These are phyloP conservation scores for Eupithecia dodoneata DNA, from an alignment of 2,888 invertebrate genomes.

Conservation along the genomic window DNA sequence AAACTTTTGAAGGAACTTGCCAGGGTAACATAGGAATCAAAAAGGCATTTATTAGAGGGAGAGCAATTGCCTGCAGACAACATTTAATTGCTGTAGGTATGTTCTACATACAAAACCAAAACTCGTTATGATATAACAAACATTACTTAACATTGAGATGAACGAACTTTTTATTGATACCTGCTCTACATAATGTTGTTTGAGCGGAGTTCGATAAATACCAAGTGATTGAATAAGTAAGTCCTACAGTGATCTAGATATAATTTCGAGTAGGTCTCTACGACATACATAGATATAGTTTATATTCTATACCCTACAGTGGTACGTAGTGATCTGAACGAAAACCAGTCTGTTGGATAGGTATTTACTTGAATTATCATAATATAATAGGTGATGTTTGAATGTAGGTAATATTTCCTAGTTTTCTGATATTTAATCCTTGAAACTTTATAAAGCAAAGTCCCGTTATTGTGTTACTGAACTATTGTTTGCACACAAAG, in stretches of 20 bases:
- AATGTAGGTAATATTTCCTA: conserved; percentile 34
- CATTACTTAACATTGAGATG: conserved; percentile 33
- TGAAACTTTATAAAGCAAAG: conserved; percentile 52
- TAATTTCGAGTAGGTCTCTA: not conserved
- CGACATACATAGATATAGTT: not conserved
- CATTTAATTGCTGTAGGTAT: conserved; percentile 22
- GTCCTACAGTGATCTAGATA: not conserved
- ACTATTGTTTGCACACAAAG: conserved; percentile 51
- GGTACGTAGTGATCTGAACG: not conserved
- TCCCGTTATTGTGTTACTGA: conserved; percentile 51
- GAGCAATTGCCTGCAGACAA: conserved; percentile 22
- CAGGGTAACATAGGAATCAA: conserved; percentile 10
- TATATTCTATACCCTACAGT: not conserved
- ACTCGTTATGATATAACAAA: conserved; percentile 40
- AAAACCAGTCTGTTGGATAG: not conserved
- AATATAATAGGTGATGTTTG: not conserved
- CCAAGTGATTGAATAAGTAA: not conserved
- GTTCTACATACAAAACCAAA: conserved; percentile 31
- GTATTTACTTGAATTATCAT: not conserved
- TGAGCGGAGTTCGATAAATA: not conserved
- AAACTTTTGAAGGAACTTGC: not conserved
- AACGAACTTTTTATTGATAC: conserved; percentile 25
- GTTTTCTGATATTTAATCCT: conserved; percentile 49
- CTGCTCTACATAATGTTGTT: not conserved
- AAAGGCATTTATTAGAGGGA: conserved; percentile 23